A percentile compares a stretch with the other conserved stretches of the same genome.
Conservation (phyloP, 2,888 invertebrate species). For the Chalcis sispes region DNA sequence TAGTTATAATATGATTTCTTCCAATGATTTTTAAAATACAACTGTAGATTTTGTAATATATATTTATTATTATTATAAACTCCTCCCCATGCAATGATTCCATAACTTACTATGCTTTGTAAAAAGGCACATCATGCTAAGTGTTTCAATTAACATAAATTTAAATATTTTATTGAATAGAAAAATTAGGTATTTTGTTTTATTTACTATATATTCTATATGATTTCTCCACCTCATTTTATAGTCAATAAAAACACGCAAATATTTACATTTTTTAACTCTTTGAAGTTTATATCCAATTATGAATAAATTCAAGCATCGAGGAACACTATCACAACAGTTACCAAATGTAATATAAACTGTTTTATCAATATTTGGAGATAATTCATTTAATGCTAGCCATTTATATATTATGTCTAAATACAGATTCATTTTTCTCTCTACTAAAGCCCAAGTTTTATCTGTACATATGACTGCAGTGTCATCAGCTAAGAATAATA, state of each 20-base stretch:
- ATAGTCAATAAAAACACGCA: constrained; percentile 1
- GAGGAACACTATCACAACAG: neutral
- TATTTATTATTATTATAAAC: neutral
- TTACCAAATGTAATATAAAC: constrained; percentile 11
- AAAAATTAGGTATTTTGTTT: constrained; percentile 13
- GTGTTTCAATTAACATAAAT: neutral
- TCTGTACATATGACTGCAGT: constrained; percentile 19
- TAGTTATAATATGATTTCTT: too few relatives aligned
- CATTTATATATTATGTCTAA: neutral
- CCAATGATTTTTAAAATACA: too few relatives aligned
- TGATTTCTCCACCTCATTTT: constrained; percentile 8
- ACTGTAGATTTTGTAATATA: neutral
- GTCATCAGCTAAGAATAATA: constrained; percentile 43
- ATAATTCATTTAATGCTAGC: constrained; percentile 13
- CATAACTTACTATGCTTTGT: neutral
- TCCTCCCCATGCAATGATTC: neutral
- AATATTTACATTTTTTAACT: constrained; percentile 1
- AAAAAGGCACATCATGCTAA: neutral
- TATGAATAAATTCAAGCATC: neutral
- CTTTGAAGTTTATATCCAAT: neutral
- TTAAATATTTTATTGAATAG: constrained; percentile 2
- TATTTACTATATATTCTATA: neutral
- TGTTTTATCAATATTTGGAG: constrained; percentile 13
- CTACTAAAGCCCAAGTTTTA: constrained; percentile 19
- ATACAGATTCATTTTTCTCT: constrained; percentile 16